Base-by-base conservation (phyloP, 2,797 vertebrate genomes). In the Pseudochromis fuscus region DNA sequence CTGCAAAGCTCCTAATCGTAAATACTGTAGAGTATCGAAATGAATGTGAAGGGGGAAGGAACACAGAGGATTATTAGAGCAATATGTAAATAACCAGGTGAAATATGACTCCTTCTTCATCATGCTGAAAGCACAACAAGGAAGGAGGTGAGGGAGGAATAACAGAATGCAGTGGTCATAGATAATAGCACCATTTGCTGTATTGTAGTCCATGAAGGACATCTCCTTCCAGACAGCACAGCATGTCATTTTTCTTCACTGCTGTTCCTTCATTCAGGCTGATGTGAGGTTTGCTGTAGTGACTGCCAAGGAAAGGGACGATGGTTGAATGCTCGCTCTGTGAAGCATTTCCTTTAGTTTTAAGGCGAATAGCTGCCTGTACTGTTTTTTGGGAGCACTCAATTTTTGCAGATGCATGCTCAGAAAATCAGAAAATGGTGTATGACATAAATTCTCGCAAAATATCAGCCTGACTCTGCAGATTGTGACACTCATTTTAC, bases 11-110 rank as follows among this genome's bases (percentile, higher is more conserved):
- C 31, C 68, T 75, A 55, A 85, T 85, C 59, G 60, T 81, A 86
- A 90, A 91, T 82, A 87, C 68, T 64, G 79, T 74, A 50, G 75
- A 82, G 82, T 82, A 78, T 87, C 77, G 82, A 88, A 89, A 85
- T 59, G 31, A 87, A 86, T 72, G 49, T 72, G 80, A 82, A 65
- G 71, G 55, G n/a, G 48, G 72, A 67, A 67, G 53, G 67, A 79
- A 77, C 71, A 59, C 24, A 18, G 61, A 50, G 68, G 84, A 87
- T 89, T 86, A 88, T 90, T 86, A 69, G 38, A 53, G 77, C 69
- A 74, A 31, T 57, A 84, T 88, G 83, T 88, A 88, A 92, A 91
- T 85, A 89, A 81, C 64, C 62, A 75, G 72, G 72, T 74, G 69
- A 87, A 84, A 75, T 77, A 59, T 75, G 63, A 25, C 69, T 59